Evolutionary conservation across 2,797 vertebrate genomes (phyloP), one percentile per base, ranked within the genome.

Genomic region (Anas acuta): DNA sequence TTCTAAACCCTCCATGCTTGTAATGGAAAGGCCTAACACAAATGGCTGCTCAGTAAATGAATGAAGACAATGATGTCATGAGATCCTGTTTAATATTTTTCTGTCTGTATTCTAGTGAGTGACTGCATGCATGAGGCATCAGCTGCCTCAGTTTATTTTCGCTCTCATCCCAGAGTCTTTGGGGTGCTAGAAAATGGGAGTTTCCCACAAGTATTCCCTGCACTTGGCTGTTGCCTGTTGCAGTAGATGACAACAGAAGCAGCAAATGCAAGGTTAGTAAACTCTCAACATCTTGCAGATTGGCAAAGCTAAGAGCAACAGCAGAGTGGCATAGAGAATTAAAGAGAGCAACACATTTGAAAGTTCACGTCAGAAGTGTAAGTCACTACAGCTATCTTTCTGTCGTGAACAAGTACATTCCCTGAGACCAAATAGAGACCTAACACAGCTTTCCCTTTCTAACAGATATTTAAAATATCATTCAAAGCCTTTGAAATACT

Each of bases 251-350:
- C 70, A 86, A 88, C 1, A 81, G n/a, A 88, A 84, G 74, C 74
- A 88, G 37, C 77, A 86, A 91, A 91, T n/a, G 45, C 39, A 75
- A 89, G 12, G 54, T 88, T 92, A 96, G 82, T 90, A 9, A 88
- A 35, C 61, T 72, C 60, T 75, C 56, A 74, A 81, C 25, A 60
- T 73, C 45, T 65, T 87, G 83, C 86, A 93, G 35, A 65, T 9
- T n/a, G 83, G 33, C 73, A 89, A 84, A 92, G 87, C 62, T 90
- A 84, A 41, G 6, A 88, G 45, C 65, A 89, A 92, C 25, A 80
- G 79, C 43, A 89, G 64, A 89, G 9, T 37, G 28, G 61, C 33
- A 75, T 4, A 66, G 12, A 62, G 82, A 81, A 61, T 45, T 1
- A 73, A 60, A 39, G 23, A 67, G 35, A 83, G 20, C 66, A 84